Evolutionary conservation across 2,888 invertebrate genomes (phyloP).

Genomic region (Chaetoderma sp.): DNA sequence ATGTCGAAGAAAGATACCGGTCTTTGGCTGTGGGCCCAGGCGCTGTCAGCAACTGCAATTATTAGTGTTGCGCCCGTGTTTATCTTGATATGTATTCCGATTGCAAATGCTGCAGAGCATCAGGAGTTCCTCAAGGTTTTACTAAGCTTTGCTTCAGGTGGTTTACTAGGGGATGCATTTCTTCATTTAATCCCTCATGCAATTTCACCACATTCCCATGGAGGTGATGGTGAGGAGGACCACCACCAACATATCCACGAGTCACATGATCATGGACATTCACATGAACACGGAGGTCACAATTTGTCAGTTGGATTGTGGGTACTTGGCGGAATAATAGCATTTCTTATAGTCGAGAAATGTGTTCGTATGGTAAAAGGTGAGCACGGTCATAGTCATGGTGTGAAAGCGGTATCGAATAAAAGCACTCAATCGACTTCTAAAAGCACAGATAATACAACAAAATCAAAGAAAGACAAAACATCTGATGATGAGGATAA

Average conservation of each 20-base stretch:
- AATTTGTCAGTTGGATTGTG: slow-evolving; percentile 94
- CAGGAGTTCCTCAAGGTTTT: slow-evolving; percentile 87
- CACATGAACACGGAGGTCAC: slow-evolving; percentile 70
- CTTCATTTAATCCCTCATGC: slow-evolving; percentile 99
- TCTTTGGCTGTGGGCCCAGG: slow-evolving; percentile 79
- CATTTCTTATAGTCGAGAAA: slow-evolving; percentile 94
- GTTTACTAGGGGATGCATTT: slow-evolving; percentile 97
- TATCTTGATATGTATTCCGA: slow-evolving; percentile 90
- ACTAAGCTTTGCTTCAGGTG: slow-evolving; percentile 72
- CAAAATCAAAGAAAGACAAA: slow-evolving; percentile 32
- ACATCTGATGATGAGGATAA: slow-evolving; percentile 38
- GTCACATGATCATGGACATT: slow-evolving; percentile 70
- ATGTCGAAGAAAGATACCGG: slow-evolving; percentile 67
- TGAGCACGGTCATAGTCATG: slow-evolving; percentile 78
- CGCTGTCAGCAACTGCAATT: slow-evolving; percentile 88
- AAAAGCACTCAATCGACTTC: not conserved
- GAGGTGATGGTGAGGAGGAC: slow-evolving; percentile 60
- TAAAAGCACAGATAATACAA: slow-evolving; percentile 11
- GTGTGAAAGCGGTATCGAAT: slow-evolving; percentile 71
- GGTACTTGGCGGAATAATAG: slow-evolving; percentile 92
- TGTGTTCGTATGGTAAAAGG: slow-evolving; percentile 80
- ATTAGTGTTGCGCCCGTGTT: slow-evolving; percentile 96
- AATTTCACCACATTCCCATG: slow-evolving; percentile 71
- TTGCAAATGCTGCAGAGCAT: slow-evolving; percentile 81
- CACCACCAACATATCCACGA: slow-evolving; percentile 71